Evolutionary conservation across 2,113 vertebrate species (phyloP).

Genomic region (Silurus meridionalis): DNA sequence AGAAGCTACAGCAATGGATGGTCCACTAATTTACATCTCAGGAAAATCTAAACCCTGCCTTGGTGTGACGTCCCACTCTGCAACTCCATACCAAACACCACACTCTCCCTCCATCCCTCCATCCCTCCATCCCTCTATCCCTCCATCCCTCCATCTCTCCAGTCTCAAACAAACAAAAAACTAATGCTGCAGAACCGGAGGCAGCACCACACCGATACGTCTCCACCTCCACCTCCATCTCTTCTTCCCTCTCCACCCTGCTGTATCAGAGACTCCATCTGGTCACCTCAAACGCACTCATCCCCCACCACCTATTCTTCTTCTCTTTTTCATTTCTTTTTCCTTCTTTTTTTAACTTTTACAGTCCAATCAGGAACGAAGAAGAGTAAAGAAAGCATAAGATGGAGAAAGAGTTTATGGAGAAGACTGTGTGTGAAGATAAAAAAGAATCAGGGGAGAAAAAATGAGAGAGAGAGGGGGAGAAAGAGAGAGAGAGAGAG

Average conservation of each 20-base stretch:
- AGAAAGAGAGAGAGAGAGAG: too few relatives aligned
- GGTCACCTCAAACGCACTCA: constrained; percentile 34
- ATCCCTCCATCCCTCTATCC: constrained; percentile 9
- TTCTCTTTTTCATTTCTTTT: not conserved
- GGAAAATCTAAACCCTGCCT: not conserved
- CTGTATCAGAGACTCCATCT: constrained; percentile 47
- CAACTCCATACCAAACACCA: not conserved
- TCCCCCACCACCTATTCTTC: too few relatives aligned
- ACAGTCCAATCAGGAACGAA: too few relatives aligned
- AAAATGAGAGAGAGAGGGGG: too few relatives aligned
- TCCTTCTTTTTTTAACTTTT: not conserved
- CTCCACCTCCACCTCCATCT: not conserved
- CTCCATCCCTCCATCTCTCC: constrained; percentile 4
- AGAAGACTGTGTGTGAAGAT: too few relatives aligned
- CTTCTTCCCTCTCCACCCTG: constrained; percentile 16
- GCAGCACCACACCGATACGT: constrained; percentile 11
- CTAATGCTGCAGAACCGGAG: constrained; percentile 41
- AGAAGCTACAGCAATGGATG: constrained; percentile 49
- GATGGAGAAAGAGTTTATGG: too few relatives aligned
- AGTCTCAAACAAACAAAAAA: constrained; percentile 41
- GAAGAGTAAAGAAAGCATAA: too few relatives aligned
- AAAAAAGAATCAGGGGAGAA: too few relatives aligned
- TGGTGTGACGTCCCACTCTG: constrained; percentile 16
- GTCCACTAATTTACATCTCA: constrained; percentile 37
- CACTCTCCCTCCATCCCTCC: constrained; percentile 8